Evolutionary conservation across 2,888 invertebrate species (phyloP).

Genomic region (Macropis europaea): DNA sequence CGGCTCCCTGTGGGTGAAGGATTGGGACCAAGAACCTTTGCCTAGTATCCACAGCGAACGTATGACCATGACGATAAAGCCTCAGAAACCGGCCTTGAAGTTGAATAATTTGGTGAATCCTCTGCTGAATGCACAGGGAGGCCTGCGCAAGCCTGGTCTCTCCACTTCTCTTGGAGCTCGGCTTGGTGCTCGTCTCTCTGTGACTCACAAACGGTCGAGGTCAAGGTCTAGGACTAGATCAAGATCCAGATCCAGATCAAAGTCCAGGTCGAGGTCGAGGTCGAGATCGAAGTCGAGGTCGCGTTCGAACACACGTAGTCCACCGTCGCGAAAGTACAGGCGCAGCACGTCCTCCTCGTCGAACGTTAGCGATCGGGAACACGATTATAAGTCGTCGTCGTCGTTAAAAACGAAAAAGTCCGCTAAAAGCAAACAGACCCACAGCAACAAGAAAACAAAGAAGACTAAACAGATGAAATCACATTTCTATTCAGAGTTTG

Average conservation of each 20-base stretch:
- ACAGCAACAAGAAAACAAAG: slow-evolving; percentile 82
- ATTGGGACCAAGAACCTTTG: slow-evolving; percentile 97
- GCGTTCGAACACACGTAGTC: slow-evolving; percentile 76
- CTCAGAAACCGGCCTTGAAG: slow-evolving; percentile 81
- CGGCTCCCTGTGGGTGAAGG: slow-evolving; percentile 92
- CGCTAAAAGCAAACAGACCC: slow-evolving; percentile 68
- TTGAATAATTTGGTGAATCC: slow-evolving; percentile 61
- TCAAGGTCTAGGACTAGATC: slow-evolving; percentile 72
- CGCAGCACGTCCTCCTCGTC: slow-evolving; percentile 77
- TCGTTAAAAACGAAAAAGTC: slow-evolving; percentile 71
- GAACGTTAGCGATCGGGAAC: slow-evolving; percentile 72
- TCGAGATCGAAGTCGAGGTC: slow-evolving; percentile 78
- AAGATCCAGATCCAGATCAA: slow-evolving; percentile 69
- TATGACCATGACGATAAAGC: slow-evolving; percentile 84
- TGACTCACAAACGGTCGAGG: slow-evolving; percentile 71
- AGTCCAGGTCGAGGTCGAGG: slow-evolving; percentile 70
- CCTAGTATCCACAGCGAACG: slow-evolving; percentile 93
- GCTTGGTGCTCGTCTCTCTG: slow-evolving; percentile 81
- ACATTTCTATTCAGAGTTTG: slow-evolving; percentile 85
- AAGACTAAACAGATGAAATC: slow-evolving; percentile 80
- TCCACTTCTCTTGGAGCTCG: slow-evolving; percentile 83
- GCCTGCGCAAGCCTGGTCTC: slow-evolving; percentile 79
- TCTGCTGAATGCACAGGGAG: slow-evolving; percentile 66
- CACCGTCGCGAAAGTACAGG: slow-evolving; percentile 74
- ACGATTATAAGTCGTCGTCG: slow-evolving; percentile 75